A percentile compares a stretch with the other conserved stretches of the same genome.
phyloP scores from a whole-genome alignment of 2,888 invertebrate genomes.

The Chrysolina haemoptera region DNA sequence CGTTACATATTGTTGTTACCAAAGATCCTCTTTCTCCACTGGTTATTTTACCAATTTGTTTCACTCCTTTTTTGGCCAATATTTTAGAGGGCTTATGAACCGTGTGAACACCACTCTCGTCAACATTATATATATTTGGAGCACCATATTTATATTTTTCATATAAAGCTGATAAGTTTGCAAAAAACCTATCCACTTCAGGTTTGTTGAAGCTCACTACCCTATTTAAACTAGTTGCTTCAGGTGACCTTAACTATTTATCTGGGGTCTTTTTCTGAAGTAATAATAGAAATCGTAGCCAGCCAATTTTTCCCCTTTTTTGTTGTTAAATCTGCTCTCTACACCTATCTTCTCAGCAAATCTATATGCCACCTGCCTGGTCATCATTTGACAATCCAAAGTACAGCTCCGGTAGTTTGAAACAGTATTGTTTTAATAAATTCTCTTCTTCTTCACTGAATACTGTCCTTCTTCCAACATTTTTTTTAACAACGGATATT shows the following conservation, averaged over 20 bases:
- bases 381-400: conserved; percentile 20
- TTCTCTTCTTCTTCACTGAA: conserved; percentile 23
- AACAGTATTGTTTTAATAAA: no score
- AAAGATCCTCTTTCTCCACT: conserved; percentile 14
- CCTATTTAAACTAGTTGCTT: conserved; percentile 4
- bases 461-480: background rate
- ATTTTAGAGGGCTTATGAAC: conserved; percentile 27
- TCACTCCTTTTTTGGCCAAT: conserved; percentile 24
- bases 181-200: conserved; percentile 4
- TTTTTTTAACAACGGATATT: background rate
- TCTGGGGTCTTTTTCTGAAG: background rate
- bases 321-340: background rate
- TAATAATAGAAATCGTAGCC: background rate
- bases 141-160: background rate
- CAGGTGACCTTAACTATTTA: background rate
- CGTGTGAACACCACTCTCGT: conserved; percentile 31
- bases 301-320: conserved; percentile 19
- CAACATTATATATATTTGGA: conserved; percentile 18
- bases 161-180: conserved; percentile 1
- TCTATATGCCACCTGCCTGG: background rate
- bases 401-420: conserved; percentile 25
- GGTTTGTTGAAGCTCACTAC: conserved; percentile 1
- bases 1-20: conserved; percentile 29
- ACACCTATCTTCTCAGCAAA: conserved; percentile 22
- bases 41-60: conserved; percentile 3